A percentile compares a stretch with the other conserved stretches of the same genome.
phyloP scores from a whole-genome alignment of 2,888 invertebrate species.

The Operophtera brumata region DNA sequence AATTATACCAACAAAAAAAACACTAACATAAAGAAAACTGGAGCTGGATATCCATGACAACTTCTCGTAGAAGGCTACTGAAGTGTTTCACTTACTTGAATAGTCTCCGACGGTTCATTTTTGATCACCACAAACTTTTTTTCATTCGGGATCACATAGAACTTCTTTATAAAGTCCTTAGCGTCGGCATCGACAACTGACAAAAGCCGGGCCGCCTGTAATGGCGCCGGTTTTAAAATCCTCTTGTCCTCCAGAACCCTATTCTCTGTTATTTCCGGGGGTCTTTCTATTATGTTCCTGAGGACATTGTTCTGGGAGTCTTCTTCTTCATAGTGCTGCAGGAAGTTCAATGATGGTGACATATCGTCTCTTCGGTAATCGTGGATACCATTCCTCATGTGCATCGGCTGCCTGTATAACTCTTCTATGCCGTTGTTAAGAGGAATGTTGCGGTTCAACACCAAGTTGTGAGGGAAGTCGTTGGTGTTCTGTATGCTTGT shows the following conservation, averaged over 20 bases:
- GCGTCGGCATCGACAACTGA: slow-evolving; percentile 62
- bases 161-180: slow-evolving; percentile 61
- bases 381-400: slow-evolving; percentile 65
- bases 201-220: slow-evolving; percentile 60
- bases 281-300: slow-evolving; percentile 54
- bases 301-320: slow-evolving; percentile 54
- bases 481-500: slow-evolving; percentile 56
- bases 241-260: slow-evolving; percentile 62
- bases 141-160: slow-evolving; percentile 78
- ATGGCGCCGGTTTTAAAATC: slow-evolving; percentile 69
- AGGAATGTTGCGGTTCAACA: slow-evolving; percentile 57
- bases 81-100: slow-evolving; percentile 71
- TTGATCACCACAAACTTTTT: slow-evolving; percentile 85
- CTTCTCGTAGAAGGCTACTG: no score
- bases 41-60: no score
- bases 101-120: slow-evolving; percentile 78
- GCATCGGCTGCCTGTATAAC: slow-evolving; percentile 47
- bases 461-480: slow-evolving; percentile 66
- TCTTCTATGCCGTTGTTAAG: slow-evolving; percentile 68
- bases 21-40: no score
- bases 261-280: slow-evolving; percentile 61
- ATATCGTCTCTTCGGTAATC: slow-evolving; percentile 63
- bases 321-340: slow-evolving; percentile 71
- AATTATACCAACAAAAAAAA: no score
- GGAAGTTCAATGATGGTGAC: slow-evolving; percentile 63